Evolutionary conservation across 2,888 invertebrate species (phyloP).

Genomic region (Miltochrista miniata): DNA sequence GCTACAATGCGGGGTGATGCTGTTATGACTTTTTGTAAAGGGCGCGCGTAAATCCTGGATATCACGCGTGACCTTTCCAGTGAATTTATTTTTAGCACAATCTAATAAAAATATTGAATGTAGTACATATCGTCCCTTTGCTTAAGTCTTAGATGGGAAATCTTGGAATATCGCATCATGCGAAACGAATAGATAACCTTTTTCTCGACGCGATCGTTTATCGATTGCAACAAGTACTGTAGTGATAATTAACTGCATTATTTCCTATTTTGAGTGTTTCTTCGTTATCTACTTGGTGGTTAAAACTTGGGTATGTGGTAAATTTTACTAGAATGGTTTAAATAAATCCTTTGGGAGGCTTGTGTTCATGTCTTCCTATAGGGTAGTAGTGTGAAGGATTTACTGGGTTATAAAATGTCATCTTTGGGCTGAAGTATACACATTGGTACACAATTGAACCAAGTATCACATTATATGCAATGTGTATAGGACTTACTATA

Average conservation of each 20-base stretch:
- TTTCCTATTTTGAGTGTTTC: not conserved
- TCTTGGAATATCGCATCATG: too few relatives aligned
- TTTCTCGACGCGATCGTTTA: conserved; percentile 28
- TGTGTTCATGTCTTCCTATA: too few relatives aligned
- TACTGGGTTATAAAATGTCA: too few relatives aligned
- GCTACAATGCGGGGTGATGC: conserved; percentile 22
- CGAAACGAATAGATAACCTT: conserved; percentile 33
- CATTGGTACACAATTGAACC: conserved; percentile 1
- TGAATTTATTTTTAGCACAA: conserved; percentile 66
- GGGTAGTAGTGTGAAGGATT: too few relatives aligned
- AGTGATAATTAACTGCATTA: conserved; percentile 16
- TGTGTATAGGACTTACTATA: conserved; percentile 4
- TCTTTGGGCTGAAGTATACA: not conserved
- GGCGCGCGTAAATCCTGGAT: conserved; percentile 60
- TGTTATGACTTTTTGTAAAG: conserved; percentile 45
- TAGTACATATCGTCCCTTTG: conserved; percentile 37
- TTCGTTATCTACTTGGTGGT: not conserved
- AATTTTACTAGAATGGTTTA: not conserved
- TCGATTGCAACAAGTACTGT: conserved; percentile 27
- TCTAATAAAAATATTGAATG: conserved; percentile 68
- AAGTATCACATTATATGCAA: not conserved
- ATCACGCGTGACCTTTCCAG: conserved; percentile 75
- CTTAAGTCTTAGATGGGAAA: too few relatives aligned
- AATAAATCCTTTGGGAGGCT: too few relatives aligned
- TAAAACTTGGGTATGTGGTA: not conserved